These are phyloP conservation scores for Drepana arcuata DNA, from an alignment of 1,140 invertebrate genomes.

Conservation along the genomic window DNA sequence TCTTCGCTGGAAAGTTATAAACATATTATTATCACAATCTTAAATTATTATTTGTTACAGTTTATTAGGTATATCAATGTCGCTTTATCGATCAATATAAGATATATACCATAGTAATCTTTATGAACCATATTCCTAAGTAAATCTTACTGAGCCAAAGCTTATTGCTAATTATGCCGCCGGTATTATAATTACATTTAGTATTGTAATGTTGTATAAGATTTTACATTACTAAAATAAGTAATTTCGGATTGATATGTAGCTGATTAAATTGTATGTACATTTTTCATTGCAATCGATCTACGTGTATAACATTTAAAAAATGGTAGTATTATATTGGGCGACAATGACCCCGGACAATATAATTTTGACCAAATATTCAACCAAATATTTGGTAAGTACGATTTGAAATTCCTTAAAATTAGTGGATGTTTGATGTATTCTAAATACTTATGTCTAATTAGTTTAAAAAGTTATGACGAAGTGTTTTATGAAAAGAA, in stretches of 20 bases:
- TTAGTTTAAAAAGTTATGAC: slow-evolving; percentile 23
- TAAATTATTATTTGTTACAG: background rate
- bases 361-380: slow-evolving; percentile 45
- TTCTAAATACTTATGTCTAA: slow-evolving; percentile 32
- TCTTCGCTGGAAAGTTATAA: background rate
- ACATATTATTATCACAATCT: background rate
- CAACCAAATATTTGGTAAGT: slow-evolving; percentile 45
- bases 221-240: slow-evolving; percentile 4
- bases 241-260: background rate
- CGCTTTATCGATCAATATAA: slow-evolving; percentile 8
- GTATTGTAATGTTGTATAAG: slow-evolving; percentile 13
- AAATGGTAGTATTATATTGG: slow-evolving; percentile 19
- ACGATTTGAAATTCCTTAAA: slow-evolving; percentile 23
- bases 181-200: slow-evolving; percentile 13
- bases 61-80: slow-evolving; percentile 1
- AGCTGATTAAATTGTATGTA: background rate
- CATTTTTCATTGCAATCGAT: background rate
- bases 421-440: slow-evolving; percentile 25
- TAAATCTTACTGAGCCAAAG: slow-evolving; percentile 28
- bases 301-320: slow-evolving; percentile 9
- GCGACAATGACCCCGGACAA: slow-evolving; percentile 30
- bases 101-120: slow-evolving; percentile 3
- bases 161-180: slow-evolving; percentile 20
- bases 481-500: slow-evolving; percentile 42
- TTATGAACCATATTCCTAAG: slow-evolving; percentile 4